Evolutionary conservation across 2,797 vertebrate genomes (phyloP).

Genomic region (Bufotes viridis): DNA sequence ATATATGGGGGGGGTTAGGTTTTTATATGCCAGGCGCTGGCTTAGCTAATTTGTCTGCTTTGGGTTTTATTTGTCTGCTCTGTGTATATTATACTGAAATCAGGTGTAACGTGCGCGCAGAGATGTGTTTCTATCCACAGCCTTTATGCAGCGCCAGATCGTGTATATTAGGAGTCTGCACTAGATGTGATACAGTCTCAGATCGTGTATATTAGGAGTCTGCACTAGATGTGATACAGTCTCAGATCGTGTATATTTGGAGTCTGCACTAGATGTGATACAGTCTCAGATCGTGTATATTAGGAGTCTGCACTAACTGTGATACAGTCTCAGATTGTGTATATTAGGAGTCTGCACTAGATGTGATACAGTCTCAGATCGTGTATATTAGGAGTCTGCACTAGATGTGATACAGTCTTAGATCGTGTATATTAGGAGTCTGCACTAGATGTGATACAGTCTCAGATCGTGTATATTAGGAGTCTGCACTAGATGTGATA

Average conservation of each 20-base stretch:
- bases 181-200: neutral
- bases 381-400: too few species aligned
- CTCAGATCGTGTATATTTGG: too few species aligned
- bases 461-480: too few species aligned
- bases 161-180: neutral
- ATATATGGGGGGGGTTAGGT: neutral
- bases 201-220: too few species aligned
- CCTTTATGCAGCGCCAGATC: too few species aligned
- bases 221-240: neutral
- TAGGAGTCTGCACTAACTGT: neutral
- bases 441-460: neutral
- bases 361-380: neutral
- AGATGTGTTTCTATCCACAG: too few species aligned
- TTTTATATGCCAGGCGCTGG: neutral
- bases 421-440: too few species aligned
- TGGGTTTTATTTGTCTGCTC: conserved; percentile 44
- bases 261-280: neutral
- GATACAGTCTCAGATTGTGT: too few species aligned
- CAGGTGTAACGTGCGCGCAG: neutral
- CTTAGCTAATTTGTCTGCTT: conserved; percentile 43
- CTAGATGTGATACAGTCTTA: neutral
- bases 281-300: too few species aligned
- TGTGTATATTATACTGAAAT: neutral
- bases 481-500: neutral
- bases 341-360: too few species aligned